phyloP scores from a whole-genome alignment of 2,113 vertebrate species.

The Apodemus sylvaticus region DNA sequence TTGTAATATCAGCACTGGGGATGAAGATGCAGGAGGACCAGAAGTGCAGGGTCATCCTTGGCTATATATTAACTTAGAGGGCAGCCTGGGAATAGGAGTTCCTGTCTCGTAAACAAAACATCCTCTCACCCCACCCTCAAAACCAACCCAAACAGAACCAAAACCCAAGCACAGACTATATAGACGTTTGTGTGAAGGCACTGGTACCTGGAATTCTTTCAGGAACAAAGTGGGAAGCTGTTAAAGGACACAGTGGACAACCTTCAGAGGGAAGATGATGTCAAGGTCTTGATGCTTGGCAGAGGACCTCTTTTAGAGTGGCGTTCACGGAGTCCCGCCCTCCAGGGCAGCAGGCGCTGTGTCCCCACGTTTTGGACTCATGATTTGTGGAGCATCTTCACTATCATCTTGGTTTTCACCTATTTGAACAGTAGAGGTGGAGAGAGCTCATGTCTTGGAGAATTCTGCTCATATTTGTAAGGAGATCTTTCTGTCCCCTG shows the following conservation, averaged over 20 bases:
- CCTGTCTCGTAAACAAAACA: neutral
- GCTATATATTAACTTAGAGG: neutral
- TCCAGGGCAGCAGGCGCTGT: neutral
- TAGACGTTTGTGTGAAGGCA: neutral
- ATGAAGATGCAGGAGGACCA: neutral
- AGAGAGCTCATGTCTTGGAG: neutral
- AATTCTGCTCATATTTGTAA: neutral
- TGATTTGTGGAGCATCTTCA: neutral
- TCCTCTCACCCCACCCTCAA: neutral
- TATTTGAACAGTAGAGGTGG: neutral
- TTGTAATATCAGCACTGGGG: neutral
- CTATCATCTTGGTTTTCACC: neutral
- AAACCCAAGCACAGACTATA: neutral
- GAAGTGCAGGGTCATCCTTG: neutral
- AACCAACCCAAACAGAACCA: neutral
- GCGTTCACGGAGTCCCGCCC: neutral
- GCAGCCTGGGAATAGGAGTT: neutral
- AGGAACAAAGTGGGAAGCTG: neutral
- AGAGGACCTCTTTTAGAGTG: neutral
- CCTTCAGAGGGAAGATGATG: neutral
- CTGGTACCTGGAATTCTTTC: neutral
- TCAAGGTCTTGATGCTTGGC: neutral
- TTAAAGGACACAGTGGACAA: neutral
- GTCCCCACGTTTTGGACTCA: neutral
- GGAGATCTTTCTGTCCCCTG: conserved; percentile 49